Evolutionary conservation across 2,888 invertebrate genomes (phyloP).

Genomic region (Mactromeris polynyma): DNA sequence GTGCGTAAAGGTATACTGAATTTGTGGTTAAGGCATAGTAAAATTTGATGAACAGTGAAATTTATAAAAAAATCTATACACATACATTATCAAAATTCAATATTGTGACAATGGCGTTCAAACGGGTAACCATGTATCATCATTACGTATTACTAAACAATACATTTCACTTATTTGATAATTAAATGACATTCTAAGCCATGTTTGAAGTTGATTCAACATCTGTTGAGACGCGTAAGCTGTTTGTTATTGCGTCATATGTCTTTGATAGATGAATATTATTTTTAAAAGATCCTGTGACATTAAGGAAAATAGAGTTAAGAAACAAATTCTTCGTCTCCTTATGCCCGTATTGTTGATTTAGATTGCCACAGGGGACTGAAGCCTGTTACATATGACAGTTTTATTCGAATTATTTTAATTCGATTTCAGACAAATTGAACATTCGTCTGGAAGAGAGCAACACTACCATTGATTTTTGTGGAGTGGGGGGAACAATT

Average conservation of each 20-base stretch:
- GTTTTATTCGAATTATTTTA: slow-evolving; percentile 3
- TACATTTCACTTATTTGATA: too few relatives aligned
- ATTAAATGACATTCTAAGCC: too few relatives aligned
- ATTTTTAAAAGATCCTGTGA: not conserved
- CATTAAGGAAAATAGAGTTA: not conserved
- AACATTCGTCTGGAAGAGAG: not conserved
- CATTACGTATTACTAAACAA: too few relatives aligned
- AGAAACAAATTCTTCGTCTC: not conserved
- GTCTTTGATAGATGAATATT: not conserved
- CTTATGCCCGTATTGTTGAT: not conserved
- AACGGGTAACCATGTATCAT: too few relatives aligned
- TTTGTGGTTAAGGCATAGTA: too few relatives aligned
- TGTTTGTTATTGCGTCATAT: not conserved
- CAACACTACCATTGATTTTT: slow-evolving; percentile 2
- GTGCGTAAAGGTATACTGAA: too few relatives aligned
- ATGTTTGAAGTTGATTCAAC: too few relatives aligned
- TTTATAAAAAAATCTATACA: too few relatives aligned
- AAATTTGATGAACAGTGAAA: too few relatives aligned
- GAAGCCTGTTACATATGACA: slow-evolving; percentile 1
- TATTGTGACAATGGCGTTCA: too few relatives aligned
- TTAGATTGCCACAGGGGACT: not conserved
- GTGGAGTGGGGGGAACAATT: not conserved
- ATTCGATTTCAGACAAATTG: slow-evolving; percentile 18
- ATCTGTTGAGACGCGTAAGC: too few relatives aligned
- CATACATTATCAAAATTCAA: too few relatives aligned